Percentiles rank a stretch among this genome's conserved stretches.
These are phyloP conservation scores for Pitangus sulphuratus DNA, from an alignment of 2,797 vertebrate genomes.

Conservation along the genomic window DNA sequence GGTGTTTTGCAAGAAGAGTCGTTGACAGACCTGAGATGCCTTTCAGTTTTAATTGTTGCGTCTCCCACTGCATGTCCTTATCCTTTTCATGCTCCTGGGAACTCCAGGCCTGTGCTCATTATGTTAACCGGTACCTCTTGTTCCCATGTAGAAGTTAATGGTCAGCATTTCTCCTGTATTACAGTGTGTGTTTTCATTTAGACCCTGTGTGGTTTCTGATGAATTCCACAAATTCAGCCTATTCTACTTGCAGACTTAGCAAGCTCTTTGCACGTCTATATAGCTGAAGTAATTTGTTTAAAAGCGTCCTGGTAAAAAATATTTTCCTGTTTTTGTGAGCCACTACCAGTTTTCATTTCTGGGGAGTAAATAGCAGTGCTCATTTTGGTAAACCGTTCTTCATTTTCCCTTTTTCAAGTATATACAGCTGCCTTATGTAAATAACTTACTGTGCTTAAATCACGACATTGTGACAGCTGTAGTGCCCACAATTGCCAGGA, in stretches of 20 bases:
- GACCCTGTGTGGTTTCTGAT: not conserved
- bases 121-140: not conserved
- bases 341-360: not conserved
- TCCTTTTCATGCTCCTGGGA: not conserved
- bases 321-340: not conserved
- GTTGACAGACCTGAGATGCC: not conserved
- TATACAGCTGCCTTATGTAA: not conserved
- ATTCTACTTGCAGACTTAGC: not conserved
- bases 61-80: not conserved
- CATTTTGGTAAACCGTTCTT: not conserved
- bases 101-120: not conserved
- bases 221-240: not conserved
- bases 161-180: slow-evolving; percentile 8
- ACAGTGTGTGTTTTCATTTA: not conserved
- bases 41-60: not conserved
- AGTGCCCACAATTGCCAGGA: not conserved
- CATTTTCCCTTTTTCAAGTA: not conserved
- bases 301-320: not conserved
- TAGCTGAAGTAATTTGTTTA: not conserved
- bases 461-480: not conserved
- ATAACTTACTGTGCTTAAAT: not conserved
- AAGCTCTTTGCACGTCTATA: not conserved
- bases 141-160: slow-evolving; percentile 1
- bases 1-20: not conserved
- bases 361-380: not conserved